phyloP scores from a whole-genome alignment of 2,113 vertebrate genomes.

The human region DNA sequence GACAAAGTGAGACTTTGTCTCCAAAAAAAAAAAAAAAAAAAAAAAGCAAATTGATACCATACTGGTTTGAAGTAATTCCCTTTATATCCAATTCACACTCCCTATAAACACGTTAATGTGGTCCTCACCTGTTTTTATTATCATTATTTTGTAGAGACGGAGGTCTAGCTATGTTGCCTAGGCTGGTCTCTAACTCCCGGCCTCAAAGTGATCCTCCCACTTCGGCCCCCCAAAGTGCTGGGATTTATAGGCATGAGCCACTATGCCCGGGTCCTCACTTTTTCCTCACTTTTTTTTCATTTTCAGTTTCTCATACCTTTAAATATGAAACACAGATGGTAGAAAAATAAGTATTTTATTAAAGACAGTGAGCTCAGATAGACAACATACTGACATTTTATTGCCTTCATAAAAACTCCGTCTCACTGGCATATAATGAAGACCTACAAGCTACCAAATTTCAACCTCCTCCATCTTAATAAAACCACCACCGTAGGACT shows the following conservation, averaged over 20 bases:
- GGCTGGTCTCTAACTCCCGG: too few species aligned
- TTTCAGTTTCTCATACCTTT: slow-evolving; percentile 17
- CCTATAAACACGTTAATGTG: neutral
- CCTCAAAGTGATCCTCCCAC: too few species aligned
- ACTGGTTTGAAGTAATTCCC: neutral
- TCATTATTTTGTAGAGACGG: too few species aligned
- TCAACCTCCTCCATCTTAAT: neutral
- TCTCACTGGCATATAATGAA: neutral
- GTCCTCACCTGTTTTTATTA: neutral
- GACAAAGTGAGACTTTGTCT: too few species aligned
- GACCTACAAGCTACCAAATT: neutral
- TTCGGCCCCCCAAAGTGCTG: neutral
- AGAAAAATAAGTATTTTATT: neutral
- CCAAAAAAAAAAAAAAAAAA: too few species aligned
- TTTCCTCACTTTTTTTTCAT: neutral
- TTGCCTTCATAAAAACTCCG: neutral
- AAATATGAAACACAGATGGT: slow-evolving; percentile 1
- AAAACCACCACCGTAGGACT: neutral
- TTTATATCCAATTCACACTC: neutral
- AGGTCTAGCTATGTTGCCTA: too few species aligned
- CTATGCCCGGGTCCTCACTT: too few species aligned
- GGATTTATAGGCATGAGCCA: neutral
- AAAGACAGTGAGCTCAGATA: neutral
- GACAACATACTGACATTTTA: neutral
- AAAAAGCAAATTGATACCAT: neutral